A percentile compares a stretch with the other conserved stretches of the same genome.
phyloP scores from a whole-genome alignment of 53 echinoderm and acorn worm species.

The Pentamera pediparva region DNA sequence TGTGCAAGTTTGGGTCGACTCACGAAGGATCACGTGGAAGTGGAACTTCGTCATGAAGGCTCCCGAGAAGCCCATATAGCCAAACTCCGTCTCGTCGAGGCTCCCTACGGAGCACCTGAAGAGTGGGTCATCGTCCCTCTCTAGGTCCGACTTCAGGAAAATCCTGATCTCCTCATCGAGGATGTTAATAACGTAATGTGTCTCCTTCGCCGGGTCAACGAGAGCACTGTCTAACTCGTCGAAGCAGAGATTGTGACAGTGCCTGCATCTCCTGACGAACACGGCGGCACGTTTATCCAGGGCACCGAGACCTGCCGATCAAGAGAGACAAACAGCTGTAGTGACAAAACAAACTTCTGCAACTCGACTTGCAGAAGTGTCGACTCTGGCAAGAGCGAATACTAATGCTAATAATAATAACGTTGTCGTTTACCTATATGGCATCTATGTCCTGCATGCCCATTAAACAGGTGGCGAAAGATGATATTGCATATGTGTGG shows the following conservation, averaged over 20 bases:
- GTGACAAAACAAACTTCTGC: too few species aligned
- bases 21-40: slow-evolving; percentile 6
- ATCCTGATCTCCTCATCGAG: background rate
- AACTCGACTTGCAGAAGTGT: too few species aligned
- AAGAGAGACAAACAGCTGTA: too few species aligned
- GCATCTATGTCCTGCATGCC: too few species aligned
- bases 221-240: background rate
- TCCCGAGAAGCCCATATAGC: slow-evolving; percentile 21
- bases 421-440: too few species aligned
- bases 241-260: background rate
- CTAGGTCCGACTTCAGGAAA: background rate
- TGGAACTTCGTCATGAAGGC: slow-evolving; percentile 4
- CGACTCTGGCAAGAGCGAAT: too few species aligned
- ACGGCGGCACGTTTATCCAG: background rate
- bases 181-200: background rate
- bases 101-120: background rate
- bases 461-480: too few species aligned
- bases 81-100: background rate
- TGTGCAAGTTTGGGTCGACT: too few species aligned
- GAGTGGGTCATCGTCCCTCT: background rate
- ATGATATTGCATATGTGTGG: too few species aligned
- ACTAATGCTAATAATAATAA: too few species aligned
- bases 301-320: slow-evolving; percentile 23
- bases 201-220: background rate
- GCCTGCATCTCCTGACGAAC: background rate